Conservation (phyloP, 2,888 invertebrate species). For the Cantharis nigra region DNA sequence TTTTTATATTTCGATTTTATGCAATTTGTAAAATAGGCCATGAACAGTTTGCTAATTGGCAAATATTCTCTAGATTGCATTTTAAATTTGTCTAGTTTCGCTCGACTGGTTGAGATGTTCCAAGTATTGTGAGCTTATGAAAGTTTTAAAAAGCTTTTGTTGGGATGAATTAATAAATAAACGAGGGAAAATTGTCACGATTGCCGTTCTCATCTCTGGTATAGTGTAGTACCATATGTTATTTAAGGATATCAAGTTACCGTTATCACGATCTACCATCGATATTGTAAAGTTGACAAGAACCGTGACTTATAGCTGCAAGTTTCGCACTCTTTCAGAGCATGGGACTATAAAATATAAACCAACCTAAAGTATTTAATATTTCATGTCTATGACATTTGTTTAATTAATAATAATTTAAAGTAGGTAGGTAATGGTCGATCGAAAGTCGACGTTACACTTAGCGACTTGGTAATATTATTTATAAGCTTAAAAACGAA, state of each 20-base stretch:
- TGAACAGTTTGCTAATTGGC: no score
- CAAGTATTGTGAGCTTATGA: neutral
- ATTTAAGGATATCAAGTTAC: constrained; percentile 33
- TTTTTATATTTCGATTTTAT: no score
- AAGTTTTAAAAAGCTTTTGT: neutral
- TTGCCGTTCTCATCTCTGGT: neutral
- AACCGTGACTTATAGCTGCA: constrained; percentile 32
- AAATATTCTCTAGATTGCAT: no score
- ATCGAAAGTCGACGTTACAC: neutral
- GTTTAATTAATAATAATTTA: constrained; percentile 10
- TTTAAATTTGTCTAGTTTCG: neutral
- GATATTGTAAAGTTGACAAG: constrained; percentile 32
- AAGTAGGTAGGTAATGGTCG: neutral
- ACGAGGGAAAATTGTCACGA: neutral
- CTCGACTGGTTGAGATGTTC: neutral
- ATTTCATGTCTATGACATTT: neutral
- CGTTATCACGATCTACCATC: constrained; percentile 32
- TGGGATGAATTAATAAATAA: neutral
- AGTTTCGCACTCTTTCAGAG: constrained; percentile 28
- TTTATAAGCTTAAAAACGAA: constrained; percentile 8
- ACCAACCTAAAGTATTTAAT: constrained; percentile 8
- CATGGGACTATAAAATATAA: constrained; percentile 10
- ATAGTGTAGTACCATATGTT: constrained; percentile 17
- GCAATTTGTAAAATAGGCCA: no score
- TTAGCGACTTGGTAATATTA: constrained; percentile 1